Evolutionary conservation across 2,113 vertebrate species (phyloP).

Genomic region (Geococcyx californianus): DNA sequence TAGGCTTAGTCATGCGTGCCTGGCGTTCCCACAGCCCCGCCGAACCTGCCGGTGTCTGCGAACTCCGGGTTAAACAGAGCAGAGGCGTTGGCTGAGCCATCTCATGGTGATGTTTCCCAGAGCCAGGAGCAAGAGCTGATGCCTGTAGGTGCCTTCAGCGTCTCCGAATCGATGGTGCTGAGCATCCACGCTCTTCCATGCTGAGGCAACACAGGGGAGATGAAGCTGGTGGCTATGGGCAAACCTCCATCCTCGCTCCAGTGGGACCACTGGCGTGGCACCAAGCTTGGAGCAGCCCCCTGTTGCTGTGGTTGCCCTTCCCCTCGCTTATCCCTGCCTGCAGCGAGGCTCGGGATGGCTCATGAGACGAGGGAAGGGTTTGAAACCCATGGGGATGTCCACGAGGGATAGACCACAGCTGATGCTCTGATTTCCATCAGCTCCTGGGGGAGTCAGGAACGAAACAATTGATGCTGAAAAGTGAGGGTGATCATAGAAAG

Average conservation of each 20-base stretch:
- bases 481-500: not conserved
- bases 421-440: not conserved
- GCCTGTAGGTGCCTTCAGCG: not conserved
- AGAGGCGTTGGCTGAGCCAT: not conserved
- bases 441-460: not conserved
- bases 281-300: not conserved
- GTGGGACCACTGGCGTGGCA: not conserved
- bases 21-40: not conserved
- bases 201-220: not conserved
- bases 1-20: not conserved
- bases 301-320: not conserved
- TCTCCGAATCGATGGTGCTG: not conserved
- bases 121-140: not conserved
- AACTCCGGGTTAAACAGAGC: not conserved
- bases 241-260: not conserved
- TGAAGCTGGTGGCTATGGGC: not conserved
- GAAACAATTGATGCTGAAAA: not conserved
- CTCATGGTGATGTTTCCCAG: not conserved
- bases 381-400: not conserved
- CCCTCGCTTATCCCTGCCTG: not conserved
- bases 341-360: not conserved
- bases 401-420: not conserved
- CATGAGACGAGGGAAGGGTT: fast-evolving
- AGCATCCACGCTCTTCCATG: not conserved
- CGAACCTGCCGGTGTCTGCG: not conserved